Evolutionary conservation across 2,797 vertebrate genomes (phyloP), one percentile per base, ranked within the genome.

Genomic region (Brotogeris chrysoptera): DNA sequence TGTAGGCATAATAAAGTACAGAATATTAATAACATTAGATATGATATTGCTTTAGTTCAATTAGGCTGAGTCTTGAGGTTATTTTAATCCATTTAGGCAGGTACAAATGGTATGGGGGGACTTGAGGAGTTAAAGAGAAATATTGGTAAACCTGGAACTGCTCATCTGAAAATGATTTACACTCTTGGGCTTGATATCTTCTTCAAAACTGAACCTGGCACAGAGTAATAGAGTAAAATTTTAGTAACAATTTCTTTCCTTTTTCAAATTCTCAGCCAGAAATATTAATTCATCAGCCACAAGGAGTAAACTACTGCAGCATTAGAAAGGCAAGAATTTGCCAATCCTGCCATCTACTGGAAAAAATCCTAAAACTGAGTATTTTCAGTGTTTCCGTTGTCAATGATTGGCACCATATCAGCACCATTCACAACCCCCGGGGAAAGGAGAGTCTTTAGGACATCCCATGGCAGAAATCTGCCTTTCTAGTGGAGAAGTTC

Each of bases 311-410:
- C 69, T 86, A 79, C 38, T 92, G 65, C 36, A 20, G 36, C 64
- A 6, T 71, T 52, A 61, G 79, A 81, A 95, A 93, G 89, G 55
- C 86, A 90, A 87, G 79, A 70, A 65, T 15, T 93, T 92, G 53
- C 53, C 91, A 88, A 95, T 93, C 57, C 95, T 97, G 96, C 97
- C 97, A 97, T 92, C 97, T 97, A 89, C 92, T 96, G 97, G 97
- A 92, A 94, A 80, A 82, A 76, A 74, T 44, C 46, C 88, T 82
- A 69, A 70, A 82, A 32, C 74, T 27, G 53, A 92, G 18, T 78
- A 82, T 91, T 78, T 78, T 76, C 64, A 19, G 7, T 66, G 32
- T 86, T 85, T 76, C n/a, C 30, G 28, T 38, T 74, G 34, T 13
- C 23, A 6, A 18, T 73, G 36, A 57, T 4, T 80, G 59, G 19